A percentile compares a stretch with the other conserved stretches of the same genome.
Evolutionary conservation across 2,113 vertebrate genomes (phyloP).

Genomic region (Bos javanicus): DNA sequence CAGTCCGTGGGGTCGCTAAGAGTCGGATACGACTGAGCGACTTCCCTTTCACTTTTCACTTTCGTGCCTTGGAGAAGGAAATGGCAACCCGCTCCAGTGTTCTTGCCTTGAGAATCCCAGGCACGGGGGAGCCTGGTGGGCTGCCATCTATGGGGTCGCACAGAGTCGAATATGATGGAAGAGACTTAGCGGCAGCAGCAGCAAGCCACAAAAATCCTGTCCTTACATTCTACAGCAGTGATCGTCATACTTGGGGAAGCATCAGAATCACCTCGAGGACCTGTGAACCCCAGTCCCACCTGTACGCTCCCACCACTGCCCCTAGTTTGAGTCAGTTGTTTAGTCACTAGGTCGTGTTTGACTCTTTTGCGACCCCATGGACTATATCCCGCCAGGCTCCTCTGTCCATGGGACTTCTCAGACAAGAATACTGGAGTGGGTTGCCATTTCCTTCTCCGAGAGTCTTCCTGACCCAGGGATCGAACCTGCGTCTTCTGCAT

Average conservation of each 20-base stretch:
- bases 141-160: too few species aligned
- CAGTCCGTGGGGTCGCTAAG: too few species aligned
- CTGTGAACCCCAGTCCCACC: not conserved
- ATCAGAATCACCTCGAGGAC: not conserved
- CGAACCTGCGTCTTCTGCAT: not conserved
- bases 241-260: not conserved
- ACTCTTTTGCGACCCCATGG: not conserved
- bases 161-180: too few species aligned
- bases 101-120: too few species aligned
- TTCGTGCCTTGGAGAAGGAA: too few species aligned
- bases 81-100: too few species aligned
- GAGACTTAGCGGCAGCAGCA: too few species aligned
- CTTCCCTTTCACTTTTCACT: too few species aligned
- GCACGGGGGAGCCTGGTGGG: too few species aligned
- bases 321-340: not conserved
- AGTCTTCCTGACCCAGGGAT: not conserved
- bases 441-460: not conserved
- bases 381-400: not conserved
- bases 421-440: not conserved
- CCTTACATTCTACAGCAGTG: not conserved
- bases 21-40: too few species aligned
- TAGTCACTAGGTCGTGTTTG: not conserved
- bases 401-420: not conserved
- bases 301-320: too few species aligned
- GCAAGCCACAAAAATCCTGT: not conserved